Conservation (phyloP, 2,113 vertebrate genomes). For the Oncorhynchus clarkii region DNA sequence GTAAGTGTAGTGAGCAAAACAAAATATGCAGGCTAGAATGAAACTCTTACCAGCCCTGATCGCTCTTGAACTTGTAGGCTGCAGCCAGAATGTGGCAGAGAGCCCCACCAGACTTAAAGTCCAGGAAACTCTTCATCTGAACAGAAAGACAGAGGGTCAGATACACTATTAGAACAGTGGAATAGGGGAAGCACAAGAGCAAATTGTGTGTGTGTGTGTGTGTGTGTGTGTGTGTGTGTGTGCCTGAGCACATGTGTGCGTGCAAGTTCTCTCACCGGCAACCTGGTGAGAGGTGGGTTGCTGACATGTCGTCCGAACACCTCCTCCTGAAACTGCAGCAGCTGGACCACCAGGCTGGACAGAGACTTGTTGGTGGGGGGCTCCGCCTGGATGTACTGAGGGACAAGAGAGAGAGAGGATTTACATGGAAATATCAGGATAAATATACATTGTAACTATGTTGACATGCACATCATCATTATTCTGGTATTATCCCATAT, state of each 20-base stretch:
- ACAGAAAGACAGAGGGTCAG: slow-evolving; percentile 16
- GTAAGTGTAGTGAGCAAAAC: no score
- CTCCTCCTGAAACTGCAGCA: slow-evolving; percentile 97
- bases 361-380: slow-evolving; percentile 96
- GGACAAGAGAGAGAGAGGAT: not conserved
- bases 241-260: not conserved
- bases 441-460: not conserved
- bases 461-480: not conserved
- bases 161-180: not conserved
- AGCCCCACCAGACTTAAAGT: slow-evolving; percentile 95
- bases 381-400: slow-evolving; percentile 93
- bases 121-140: slow-evolving; percentile 96
- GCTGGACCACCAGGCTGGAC: slow-evolving; percentile 94
- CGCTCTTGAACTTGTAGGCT: slow-evolving; percentile 98
- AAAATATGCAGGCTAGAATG: slow-evolving; percentile 27
- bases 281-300: slow-evolving; percentile 93
- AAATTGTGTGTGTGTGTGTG: not conserved
- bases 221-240: not conserved
- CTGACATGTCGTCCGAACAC: slow-evolving; percentile 96
- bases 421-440: not conserved
- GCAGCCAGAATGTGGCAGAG: slow-evolving; percentile 95
- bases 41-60: slow-evolving; percentile 94
- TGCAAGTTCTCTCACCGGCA: slow-evolving; percentile 74
- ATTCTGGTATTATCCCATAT: not conserved
- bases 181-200: not conserved